Evolutionary conservation across 2,113 vertebrate species (phyloP), one percentile per base, ranked within the genome.

Genomic region (Megaptera novaeangliae): DNA sequence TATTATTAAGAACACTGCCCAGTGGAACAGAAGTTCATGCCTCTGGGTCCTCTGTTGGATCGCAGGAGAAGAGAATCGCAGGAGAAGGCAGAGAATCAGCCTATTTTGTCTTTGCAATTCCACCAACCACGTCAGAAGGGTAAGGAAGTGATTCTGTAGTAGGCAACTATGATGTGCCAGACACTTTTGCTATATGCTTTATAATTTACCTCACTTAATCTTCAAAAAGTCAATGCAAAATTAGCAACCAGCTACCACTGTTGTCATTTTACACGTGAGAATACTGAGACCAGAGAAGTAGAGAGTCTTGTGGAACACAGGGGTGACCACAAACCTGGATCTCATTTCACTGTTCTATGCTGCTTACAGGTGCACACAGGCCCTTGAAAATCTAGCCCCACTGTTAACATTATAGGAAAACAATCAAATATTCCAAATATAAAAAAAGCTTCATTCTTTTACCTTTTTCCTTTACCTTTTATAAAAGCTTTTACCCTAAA

Each of bases 81-180:
- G 41, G 41, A 6, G 41, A 74, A 10, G 23, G 23, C 49, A 72
- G 21, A 74, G 34, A 18, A 23, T 7, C 14, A 4, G 44, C 44
- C 17, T 7, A 1, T 0, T 31, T 20, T 15, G 78, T 27, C 20
- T 78, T 29, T 77, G 46, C 31, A 15, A 4, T 49, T 49, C 44
- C 29, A 18, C 25, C 12, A 5, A 34, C 31, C 44, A 17, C 0
- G 2, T 46, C 29, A 74, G 83, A 55, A 64, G 20, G 41, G 39
- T 3, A 25, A 36, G 29, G 46, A 39, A 59, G 34, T 6, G 1
- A 36, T 8, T 20, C 17, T 7, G 34, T 8, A 0, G 10, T 2
- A 27, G 23, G 36, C 36, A 49, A 17, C 25, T 2, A 1, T 49
- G 7, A 34, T 0, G 20, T 13, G 2, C 63, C 49, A 39, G 61